Evolutionary conservation across 2,888 invertebrate genomes (phyloP).

Genomic region (Stramonita haemastoma): DNA sequence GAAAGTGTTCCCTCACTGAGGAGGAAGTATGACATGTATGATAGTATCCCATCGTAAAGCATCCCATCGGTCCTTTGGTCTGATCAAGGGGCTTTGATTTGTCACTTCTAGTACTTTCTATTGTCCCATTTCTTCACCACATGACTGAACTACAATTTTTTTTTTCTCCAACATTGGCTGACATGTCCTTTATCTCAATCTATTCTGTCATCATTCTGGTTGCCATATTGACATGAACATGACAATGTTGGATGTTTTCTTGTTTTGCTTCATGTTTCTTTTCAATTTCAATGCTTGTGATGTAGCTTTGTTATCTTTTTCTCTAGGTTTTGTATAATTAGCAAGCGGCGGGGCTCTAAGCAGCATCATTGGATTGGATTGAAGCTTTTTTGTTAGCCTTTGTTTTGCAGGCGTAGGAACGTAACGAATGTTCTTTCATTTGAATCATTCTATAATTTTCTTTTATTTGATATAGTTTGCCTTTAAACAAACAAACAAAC

Average conservation of each 20-base stretch:
- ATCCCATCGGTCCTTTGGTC: no score
- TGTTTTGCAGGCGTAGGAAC: no score
- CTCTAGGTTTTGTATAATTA: background rate
- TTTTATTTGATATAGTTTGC: no score
- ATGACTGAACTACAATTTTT: background rate
- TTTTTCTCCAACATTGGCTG: no score
- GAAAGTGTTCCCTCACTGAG: no score
- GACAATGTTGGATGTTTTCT: background rate
- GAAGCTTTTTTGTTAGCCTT: background rate
- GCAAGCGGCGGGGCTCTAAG: background rate
- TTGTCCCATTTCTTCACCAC: background rate
- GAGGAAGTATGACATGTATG: no score
- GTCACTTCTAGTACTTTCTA: no score
- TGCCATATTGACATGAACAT: constrained; percentile 7
- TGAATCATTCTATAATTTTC: no score
- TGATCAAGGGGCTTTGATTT: no score
- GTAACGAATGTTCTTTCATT: no score
- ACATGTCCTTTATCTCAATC: background rate
- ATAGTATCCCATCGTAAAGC: no score
- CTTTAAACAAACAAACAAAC: no score
- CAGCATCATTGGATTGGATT: background rate
- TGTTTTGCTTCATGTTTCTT: background rate
- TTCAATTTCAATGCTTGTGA: background rate
- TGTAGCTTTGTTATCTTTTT: background rate
- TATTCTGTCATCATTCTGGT: background rate